phyloP scores from a whole-genome alignment of 2,888 invertebrate species.

The Thereva unica region DNA sequence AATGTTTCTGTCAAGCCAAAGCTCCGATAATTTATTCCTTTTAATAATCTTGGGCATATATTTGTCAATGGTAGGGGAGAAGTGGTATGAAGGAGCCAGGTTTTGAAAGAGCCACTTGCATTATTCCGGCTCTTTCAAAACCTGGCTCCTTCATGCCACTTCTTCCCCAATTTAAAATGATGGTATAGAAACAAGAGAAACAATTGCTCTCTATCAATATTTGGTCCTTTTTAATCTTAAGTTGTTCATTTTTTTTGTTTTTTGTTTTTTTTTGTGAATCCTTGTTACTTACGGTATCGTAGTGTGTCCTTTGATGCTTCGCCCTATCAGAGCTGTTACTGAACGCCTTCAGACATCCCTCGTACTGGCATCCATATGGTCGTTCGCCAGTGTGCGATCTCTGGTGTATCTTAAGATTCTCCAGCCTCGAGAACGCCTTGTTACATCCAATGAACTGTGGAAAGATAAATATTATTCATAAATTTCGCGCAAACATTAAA shows the following conservation, averaged over 20 bases:
- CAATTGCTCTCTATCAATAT: not conserved
- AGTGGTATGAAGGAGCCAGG: too few species aligned
- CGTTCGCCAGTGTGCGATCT: conserved; percentile 95
- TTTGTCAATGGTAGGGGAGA: too few species aligned
- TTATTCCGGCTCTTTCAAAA: too few species aligned
- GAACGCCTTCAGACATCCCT: conserved; percentile 93
- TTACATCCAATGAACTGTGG: conserved; percentile 89
- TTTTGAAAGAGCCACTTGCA: too few species aligned
- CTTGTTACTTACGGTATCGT: conserved; percentile 80
- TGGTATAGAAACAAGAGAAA: too few species aligned
- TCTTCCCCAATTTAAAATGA: not conserved
- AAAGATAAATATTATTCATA: conserved; percentile 39
- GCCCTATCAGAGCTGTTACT: conserved; percentile 98
- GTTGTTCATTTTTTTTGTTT: too few species aligned
- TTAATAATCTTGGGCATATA: too few species aligned
- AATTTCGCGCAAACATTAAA: conserved; percentile 42
- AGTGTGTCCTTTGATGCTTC: conserved; percentile 98
- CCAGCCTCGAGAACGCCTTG: conserved; percentile 94
- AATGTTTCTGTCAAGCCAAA: too few species aligned
- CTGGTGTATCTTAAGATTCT: conserved; percentile 97
- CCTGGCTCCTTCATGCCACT: too few species aligned
- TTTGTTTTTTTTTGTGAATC: too few species aligned
- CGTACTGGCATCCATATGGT: conserved; percentile 92
- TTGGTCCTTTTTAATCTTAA: too few species aligned
- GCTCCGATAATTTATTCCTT: too few species aligned